Evolutionary conservation across 1,140 invertebrate species (phyloP), one percentile per base, ranked within the genome.

Genomic region (Aphelenchoides avenae): DNA sequence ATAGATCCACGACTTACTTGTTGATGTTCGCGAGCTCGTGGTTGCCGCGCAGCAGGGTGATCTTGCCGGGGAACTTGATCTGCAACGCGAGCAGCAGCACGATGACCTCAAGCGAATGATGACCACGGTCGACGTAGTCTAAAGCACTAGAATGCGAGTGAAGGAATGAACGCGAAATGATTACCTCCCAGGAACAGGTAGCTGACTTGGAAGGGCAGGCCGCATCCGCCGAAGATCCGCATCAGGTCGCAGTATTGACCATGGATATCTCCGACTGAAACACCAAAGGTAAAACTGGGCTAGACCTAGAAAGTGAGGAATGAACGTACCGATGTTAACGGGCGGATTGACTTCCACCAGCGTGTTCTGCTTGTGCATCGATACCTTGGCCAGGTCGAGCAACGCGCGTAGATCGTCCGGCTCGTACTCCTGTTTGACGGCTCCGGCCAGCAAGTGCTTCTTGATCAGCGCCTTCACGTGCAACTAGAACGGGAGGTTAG

Each of bases 91-190:
- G 60, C 9, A 83, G 61, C 11, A 83, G 71, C 71, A 82, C 83
- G 51, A 83, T 83, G 9, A 82, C 75, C 82, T 83, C 82, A 27
- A 83, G 61, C 20, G 81, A 82, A 63, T 89, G 87, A 76, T 89
- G 89, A 57, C 88, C 88, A 76, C 88, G 83, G n/a, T n/a, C n/a
- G n/a, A n/a, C n/a, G n/a, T n/a, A n/a, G n/a, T n/a, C n/a, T n/a
- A n/a, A n/a, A n/a, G n/a, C n/a, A n/a, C n/a, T n/a, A n/a, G n/a
- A n/a, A n/a, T n/a, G n/a, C n/a, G n/a, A n/a, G n/a, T n/a, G n/a
- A n/a, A n/a, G n/a, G n/a, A n/a, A n/a, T n/a, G n/a, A n/a, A n/a
- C n/a, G n/a, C 34, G 34, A 36, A 36, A n/a, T 44, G 15, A 39
- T n/a, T n/a, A 39, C 42, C 11, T 44, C 42, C 42, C 13, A 44